Evolutionary conservation across 1,140 invertebrate species (phyloP).

Genomic region (Monochamus saltuarius): DNA sequence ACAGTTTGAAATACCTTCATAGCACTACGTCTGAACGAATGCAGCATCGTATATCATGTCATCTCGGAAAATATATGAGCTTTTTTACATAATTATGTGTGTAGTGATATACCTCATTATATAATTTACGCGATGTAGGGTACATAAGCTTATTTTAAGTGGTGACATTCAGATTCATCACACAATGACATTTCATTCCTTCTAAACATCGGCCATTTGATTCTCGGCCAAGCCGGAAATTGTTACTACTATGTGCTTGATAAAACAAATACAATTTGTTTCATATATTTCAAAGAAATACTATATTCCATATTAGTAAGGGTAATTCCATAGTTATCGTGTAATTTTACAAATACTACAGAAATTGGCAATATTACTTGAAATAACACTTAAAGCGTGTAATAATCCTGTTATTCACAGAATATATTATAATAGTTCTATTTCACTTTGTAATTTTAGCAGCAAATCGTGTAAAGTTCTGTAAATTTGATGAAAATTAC

Average conservation of each 20-base stretch:
- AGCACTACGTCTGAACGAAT: neutral
- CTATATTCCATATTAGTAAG: no score
- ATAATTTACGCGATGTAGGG: slow-evolving; percentile 3
- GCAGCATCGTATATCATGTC: slow-evolving; percentile 8
- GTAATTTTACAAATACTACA: no score
- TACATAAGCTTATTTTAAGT: slow-evolving; percentile 10
- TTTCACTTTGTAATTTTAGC: no score
- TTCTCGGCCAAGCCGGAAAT: slow-evolving; percentile 12
- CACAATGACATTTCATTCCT: slow-evolving; percentile 12
- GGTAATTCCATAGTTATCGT: no score
- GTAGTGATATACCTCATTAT: slow-evolving; percentile 10
- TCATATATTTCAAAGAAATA: no score
- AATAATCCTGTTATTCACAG: no score
- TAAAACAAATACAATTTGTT: slow-evolving; percentile 5
- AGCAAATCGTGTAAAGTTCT: no score
- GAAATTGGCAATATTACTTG: no score
- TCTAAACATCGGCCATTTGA: slow-evolving; percentile 10
- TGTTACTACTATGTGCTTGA: neutral
- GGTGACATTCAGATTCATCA: slow-evolving; percentile 11
- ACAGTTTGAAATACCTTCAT: neutral
- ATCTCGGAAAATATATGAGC: slow-evolving; percentile 10
- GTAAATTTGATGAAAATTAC: no score
- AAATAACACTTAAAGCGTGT: no score
- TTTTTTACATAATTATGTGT: slow-evolving; percentile 10
- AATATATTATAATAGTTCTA: no score